Evolutionary conservation across 2,888 invertebrate genomes (phyloP).

Genomic region (Ichneumon xanthorius): DNA sequence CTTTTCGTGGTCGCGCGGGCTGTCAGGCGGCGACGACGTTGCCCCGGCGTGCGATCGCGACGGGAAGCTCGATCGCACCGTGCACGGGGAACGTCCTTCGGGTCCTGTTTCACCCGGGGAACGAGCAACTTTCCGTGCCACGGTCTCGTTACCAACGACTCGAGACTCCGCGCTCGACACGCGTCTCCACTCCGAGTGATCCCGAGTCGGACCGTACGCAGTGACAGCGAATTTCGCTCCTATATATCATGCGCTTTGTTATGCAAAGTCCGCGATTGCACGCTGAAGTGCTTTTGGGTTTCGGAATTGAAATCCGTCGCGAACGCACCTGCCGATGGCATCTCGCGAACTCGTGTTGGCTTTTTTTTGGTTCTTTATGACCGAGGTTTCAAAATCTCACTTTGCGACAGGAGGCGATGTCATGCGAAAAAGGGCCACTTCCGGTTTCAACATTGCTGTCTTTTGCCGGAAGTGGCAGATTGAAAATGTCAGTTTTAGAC

Average conservation of each 20-base stretch:
- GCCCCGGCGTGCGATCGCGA: slow-evolving; percentile 54
- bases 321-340: slow-evolving; percentile 2
- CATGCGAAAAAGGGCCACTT: too few relatives aligned
- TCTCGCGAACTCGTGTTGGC: background rate
- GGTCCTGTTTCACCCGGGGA: slow-evolving; percentile 10
- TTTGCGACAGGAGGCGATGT: too few relatives aligned
- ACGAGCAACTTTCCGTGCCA: background rate
- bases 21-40: slow-evolving; percentile 69
- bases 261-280: slow-evolving; percentile 26
- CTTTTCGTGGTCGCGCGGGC: slow-evolving; percentile 59
- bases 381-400: background rate
- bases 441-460: too few relatives aligned
- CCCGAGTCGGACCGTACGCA: background rate
- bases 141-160: slow-evolving; percentile 13
- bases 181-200: slow-evolving; percentile 4
- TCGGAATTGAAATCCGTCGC: slow-evolving; percentile 26
- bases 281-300: slow-evolving; percentile 28
- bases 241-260: slow-evolving; percentile 14
- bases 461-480: too few relatives aligned
- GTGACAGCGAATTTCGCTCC: background rate
- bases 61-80: slow-evolving; percentile 46
- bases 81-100: slow-evolving; percentile 31
- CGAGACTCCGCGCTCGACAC: background rate
- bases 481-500: too few relatives aligned
- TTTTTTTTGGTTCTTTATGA: background rate